Conservation (phyloP, 2,888 invertebrate species). For the Drosophila flavopinicola region DNA sequence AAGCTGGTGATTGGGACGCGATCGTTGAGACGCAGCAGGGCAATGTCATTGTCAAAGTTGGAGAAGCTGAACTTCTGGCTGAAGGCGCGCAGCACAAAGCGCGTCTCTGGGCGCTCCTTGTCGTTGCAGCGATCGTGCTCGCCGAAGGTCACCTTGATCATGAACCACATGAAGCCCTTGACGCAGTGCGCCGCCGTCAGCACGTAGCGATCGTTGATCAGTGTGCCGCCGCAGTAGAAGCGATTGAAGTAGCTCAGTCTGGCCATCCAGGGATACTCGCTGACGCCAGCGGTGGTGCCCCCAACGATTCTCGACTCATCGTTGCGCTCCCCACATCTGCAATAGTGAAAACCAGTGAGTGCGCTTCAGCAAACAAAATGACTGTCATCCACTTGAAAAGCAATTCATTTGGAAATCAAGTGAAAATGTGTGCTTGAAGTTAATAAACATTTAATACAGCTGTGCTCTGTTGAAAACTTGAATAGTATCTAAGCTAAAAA, state of each 20-base stretch:
- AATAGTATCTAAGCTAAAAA: too few relatives aligned
- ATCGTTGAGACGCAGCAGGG: constrained; percentile 91
- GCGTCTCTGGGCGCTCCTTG: constrained; percentile 89
- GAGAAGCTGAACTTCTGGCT: constrained; percentile 92
- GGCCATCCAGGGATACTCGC: constrained; percentile 96
- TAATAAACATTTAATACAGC: too few relatives aligned
- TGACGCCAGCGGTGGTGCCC: constrained; percentile 89
- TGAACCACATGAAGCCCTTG: constrained; percentile 96
- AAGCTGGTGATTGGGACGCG: constrained; percentile 91
- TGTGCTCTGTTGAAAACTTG: too few relatives aligned
- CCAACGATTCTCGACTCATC: constrained; percentile 93
- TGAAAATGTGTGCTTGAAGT: background rate
- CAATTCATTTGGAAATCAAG: background rate
- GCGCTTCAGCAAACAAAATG: constrained; percentile 25
- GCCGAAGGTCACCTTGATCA: constrained; percentile 95
- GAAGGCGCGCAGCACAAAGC: constrained; percentile 91
- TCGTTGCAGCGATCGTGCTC: constrained; percentile 93
- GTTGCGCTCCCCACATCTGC: constrained; percentile 91
- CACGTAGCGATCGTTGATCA: constrained; percentile 94
- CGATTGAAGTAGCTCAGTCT: constrained; percentile 93
- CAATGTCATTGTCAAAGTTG: constrained; percentile 95
- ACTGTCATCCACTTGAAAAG: constrained; percentile 20
- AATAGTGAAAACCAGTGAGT: constrained; percentile 20
- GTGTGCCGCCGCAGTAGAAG: constrained; percentile 95
- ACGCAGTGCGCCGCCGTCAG: constrained; percentile 95